Conservation (phyloP, 2,797 vertebrate species). For the Leucoraja ocellata region DNA sequence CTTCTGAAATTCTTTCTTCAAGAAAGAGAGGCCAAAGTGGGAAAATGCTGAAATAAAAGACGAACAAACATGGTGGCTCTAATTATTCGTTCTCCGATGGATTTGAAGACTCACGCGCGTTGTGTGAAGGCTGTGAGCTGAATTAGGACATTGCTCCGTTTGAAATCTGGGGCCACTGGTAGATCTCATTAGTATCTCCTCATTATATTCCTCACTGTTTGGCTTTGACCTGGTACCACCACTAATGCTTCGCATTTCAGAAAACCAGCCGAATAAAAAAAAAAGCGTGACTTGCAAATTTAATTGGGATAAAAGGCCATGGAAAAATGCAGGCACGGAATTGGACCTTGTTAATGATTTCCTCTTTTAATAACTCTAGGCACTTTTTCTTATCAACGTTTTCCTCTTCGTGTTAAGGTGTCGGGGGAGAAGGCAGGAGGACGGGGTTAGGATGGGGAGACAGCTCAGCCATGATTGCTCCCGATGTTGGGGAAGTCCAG, state of each 20-base stretch:
- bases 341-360: not conserved
- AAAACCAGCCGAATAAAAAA: not conserved
- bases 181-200: slow-evolving; percentile 33
- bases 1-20: not conserved
- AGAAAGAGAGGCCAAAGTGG: not conserved
- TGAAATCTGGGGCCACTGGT: not conserved
- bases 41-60: not conserved
- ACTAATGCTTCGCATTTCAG: slow-evolving; percentile 2
- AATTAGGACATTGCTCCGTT: not conserved
- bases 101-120: not conserved
- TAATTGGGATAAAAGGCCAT: not conserved
- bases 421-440: too few relatives aligned
- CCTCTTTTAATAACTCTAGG: not conserved
- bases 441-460: too few relatives aligned
- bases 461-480: too few relatives aligned
- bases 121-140: not conserved
- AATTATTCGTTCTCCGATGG: not conserved
- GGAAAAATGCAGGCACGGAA: not conserved
- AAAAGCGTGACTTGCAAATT: slow-evolving; percentile 1
- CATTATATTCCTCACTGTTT: slow-evolving; percentile 8
- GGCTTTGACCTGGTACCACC: not conserved
- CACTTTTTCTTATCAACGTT: too few relatives aligned
- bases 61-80: not conserved
- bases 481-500: too few relatives aligned
- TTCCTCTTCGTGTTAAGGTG: not conserved